phyloP scores from a whole-genome alignment of 2,888 invertebrate genomes.

The Drosophila anomalata region DNA sequence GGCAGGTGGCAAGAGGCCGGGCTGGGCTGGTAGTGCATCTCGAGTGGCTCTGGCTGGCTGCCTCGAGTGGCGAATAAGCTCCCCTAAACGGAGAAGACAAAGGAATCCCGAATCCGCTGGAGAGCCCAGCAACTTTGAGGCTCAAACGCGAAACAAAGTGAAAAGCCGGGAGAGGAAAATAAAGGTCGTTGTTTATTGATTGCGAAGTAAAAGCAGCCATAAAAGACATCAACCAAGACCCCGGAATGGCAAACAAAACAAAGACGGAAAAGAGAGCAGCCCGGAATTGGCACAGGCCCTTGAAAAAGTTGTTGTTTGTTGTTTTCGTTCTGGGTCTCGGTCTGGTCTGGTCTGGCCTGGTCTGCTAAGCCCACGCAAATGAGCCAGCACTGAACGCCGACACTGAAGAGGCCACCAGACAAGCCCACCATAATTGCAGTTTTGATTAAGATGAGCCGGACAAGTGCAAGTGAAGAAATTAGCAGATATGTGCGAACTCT shows the following conservation, averaged over 20 bases:
- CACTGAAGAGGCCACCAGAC: conserved; percentile 23
- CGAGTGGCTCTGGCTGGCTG: conserved; percentile 45
- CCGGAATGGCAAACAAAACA: conserved; percentile 25
- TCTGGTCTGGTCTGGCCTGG: conserved; percentile 21
- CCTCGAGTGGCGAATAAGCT: conserved; percentile 47
- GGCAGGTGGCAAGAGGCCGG: conserved; percentile 7
- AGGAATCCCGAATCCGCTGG: conserved; percentile 28
- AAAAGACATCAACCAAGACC: conserved; percentile 29
- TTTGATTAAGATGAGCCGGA: conserved; percentile 26
- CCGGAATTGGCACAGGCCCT: conserved; percentile 75
- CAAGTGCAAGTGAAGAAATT: conserved; percentile 66
- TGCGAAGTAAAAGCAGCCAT: conserved; percentile 51
- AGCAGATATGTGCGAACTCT: conserved; percentile 15
- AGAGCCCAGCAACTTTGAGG: conserved; percentile 53
- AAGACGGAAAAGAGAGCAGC: conserved; percentile 37
- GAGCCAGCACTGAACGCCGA: conserved; percentile 12
- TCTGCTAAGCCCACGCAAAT: conserved; percentile 63
- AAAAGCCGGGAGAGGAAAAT: conserved; percentile 28
- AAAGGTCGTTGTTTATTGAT: conserved; percentile 74
- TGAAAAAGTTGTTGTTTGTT: conserved; percentile 50
- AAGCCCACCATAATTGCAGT: conserved; percentile 37
- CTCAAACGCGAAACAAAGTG: conserved; percentile 3
- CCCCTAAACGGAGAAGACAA: conserved; percentile 39
- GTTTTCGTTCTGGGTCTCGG: conserved; percentile 1
- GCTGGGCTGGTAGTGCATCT: conserved; percentile 33